Evolutionary conservation across 2,888 invertebrate species (phyloP), one percentile per base, ranked within the genome.

Genomic region (Tetheella fluctuosa): DNA sequence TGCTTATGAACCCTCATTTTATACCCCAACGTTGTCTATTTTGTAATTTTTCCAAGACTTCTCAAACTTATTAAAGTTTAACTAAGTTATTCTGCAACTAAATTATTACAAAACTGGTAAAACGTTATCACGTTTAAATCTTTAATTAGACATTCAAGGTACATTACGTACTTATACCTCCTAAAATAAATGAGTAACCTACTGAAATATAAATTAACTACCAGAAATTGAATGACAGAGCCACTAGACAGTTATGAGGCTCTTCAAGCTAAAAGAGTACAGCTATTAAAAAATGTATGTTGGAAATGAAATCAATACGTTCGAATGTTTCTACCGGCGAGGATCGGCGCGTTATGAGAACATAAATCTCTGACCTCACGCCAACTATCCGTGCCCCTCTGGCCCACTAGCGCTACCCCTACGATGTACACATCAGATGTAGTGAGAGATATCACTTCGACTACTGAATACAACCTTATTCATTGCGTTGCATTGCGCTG

Each of bases 341-440:
- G 86, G 83, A 86, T 84, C 82, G 74, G 82, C 82, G 79, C 83
- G 85, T 91, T 91, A 91, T 89, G 90, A 86, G 86, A 77, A 79
- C 85, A 91, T 92, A 91, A 92, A 92, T 92, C 89, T 88, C 84
- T 73, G 77, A 84, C 81, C 83, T 86, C 86, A 88, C 85, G 79
- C 81, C 83, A 78, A 76, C 74, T 70, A 72, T 72, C 74, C 48
- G 62, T 67, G 69, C 70, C 69, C 74, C 71, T 75, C 67, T 64
- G 64, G 63, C 70, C 68, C 67, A 63, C 77, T 71, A 67, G 72
- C 71, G 55, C 70, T 70, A 67, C 73, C 67, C 65, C 65, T 75
- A 74, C 78, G 77, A 83, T 84, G 76, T 34, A 77, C 79, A 76
- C 81, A 85, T 85, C 82, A 80, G 80, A 84, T 80, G 80, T 81